Base-by-base conservation (phyloP, 2,113 vertebrate species). In the Entomyzon cyanotis region DNA sequence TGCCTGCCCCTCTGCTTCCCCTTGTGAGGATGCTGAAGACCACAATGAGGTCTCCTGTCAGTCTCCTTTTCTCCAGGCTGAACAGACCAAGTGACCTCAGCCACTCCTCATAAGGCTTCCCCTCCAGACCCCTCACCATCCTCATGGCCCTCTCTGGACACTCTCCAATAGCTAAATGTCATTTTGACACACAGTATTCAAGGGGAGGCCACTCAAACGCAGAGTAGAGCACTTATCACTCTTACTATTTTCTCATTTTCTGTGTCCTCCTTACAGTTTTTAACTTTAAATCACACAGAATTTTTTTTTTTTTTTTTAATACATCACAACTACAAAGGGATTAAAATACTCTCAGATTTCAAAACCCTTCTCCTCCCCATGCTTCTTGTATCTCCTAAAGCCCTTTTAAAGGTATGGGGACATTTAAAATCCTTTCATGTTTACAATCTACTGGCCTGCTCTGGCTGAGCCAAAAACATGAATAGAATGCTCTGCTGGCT, bases 101-200 rank as follows among this genome's bases (percentile, higher is more conserved):
- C 8, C 3, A 0, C 1, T 74, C 19, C 53, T 67, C 4, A 4
- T 8, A 60, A 0, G 2, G 52, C 23, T 82, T 73, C 5, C 4
- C 22, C 37, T 81, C 15, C 7, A 52, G 44, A 3, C 8, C 52
- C 10, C 4, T 74, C 53, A 65, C 20, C 24, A 46, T 25, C 24
- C 13, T 75, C 46, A 11, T 15, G 16, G 46, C 4, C 24, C 11
- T 68, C 7, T 82, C 30, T 46, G 46, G 39, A 47, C 22, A 15
- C 3, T 25, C 24, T 41, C 24, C 16, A 55, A 35, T 4, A 75
- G 12, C 12, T 65, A 5, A 30, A n/a, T 53, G 3, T 15, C 28
- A 22, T 41, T 82, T 53, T 35, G 7, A 22, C 39, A 35, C 21
- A n/a, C 9, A 22, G 17, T 25, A 53, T 39, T 35, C n/a, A 47